Evolutionary conservation across 2,888 invertebrate species (phyloP), one percentile per base, ranked within the genome.

Genomic region (Hoplodrina blanda): DNA sequence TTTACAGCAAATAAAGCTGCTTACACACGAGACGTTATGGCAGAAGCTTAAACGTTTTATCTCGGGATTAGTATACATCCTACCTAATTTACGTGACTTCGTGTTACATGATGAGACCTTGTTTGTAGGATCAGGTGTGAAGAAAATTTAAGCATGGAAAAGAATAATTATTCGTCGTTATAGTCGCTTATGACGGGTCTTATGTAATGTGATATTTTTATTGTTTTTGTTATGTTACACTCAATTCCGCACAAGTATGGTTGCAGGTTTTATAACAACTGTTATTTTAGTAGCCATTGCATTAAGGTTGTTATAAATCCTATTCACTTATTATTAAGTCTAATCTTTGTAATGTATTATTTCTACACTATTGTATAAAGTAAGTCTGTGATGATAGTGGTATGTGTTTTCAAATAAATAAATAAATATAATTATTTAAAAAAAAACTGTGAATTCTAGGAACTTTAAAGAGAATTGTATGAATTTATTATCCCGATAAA

Each of bases 71-170:
- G 90, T 93, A 91, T 90, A 92, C 90, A 93, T 92, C 91, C 89
- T 88, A 90, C 90, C 94, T 94, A 94, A 94, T 94, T 94, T 94
- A 93, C 93, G 93, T 91, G 93, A 92, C 91, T 93, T 89, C 85
- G 88, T 84, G 90, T 91, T 87, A 92, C 92, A 91, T 91, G 92
- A 93, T 90, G 91, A 89, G 86, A 88, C 88, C 88, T 88, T 93
- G 91, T 92, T 91, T 88, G 87, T 80, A 83, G 89, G 90, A 91
- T 91, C 92, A 92, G 91, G 92, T 91, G 91, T 78, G 86, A 90
- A 89, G 85, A 85, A 85, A 83, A 84, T 84, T 82, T 89, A 86
- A 79, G 78, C 70, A 71, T 61, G 66, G 59, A 78, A 76, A 79
- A 83, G 65, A 78, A 85, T 76, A 69, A 85, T 85, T 82, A 74